phyloP scores from a whole-genome alignment of 2,797 vertebrate genomes.

The Eidolon dupreanum region DNA sequence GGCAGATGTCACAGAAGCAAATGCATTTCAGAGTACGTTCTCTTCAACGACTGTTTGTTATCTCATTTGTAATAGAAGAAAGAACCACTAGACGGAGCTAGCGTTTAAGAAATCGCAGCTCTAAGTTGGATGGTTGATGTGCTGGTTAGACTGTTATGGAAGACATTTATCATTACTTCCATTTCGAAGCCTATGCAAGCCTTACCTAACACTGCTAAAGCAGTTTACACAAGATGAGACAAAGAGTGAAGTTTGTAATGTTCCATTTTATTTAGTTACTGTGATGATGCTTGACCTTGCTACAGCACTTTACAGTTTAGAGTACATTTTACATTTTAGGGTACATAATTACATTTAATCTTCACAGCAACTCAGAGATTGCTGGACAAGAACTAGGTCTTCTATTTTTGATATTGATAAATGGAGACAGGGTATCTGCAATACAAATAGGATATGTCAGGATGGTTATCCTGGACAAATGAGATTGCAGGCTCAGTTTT shows the following conservation, averaged over 20 bases:
- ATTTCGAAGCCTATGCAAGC: background rate
- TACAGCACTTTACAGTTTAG: background rate
- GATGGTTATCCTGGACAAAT: background rate
- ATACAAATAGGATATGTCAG: background rate
- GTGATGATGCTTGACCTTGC: background rate
- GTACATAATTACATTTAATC: background rate
- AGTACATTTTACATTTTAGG: background rate
- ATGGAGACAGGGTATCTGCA: background rate
- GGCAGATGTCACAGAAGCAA: background rate
- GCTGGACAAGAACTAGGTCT: background rate
- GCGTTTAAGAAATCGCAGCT: conserved; percentile 62
- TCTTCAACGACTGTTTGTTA: background rate
- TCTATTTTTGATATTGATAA: background rate
- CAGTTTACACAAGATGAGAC: background rate
- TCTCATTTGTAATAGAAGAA: conserved; percentile 34
- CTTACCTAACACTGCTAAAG: background rate
- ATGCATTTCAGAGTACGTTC: background rate
- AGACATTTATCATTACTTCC: background rate
- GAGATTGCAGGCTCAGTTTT: background rate
- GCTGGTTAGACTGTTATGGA: background rate
- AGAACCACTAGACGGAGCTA: conserved; percentile 73
- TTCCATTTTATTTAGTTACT: background rate
- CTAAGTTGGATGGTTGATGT: background rate
- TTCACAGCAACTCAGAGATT: background rate
- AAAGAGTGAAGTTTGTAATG: background rate